A percentile compares a stretch with the other conserved stretches of the same genome.
phyloP scores from a whole-genome alignment of 2,113 vertebrate genomes.

The Xiphophorus hellerii region DNA sequence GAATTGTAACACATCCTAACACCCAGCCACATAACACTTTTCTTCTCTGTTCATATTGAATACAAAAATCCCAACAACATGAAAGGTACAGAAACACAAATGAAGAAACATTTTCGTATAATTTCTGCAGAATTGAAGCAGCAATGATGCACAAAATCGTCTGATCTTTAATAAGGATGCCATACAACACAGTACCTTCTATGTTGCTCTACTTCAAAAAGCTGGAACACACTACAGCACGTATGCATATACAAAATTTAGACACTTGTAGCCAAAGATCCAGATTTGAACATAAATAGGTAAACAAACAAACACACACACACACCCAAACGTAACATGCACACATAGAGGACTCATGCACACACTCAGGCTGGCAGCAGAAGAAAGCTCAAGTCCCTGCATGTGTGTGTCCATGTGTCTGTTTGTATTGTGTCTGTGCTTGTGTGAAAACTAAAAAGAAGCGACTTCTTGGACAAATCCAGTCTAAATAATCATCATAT shows the following conservation, averaged over 20 bases:
- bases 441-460: conserved; percentile 42
- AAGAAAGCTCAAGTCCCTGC: conserved; percentile 26
- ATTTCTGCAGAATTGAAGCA: conserved; percentile 36
- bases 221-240: neutral
- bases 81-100: conserved; percentile 2
- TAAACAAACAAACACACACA: conserved; percentile 34
- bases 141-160: conserved; percentile 35
- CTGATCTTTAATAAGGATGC: conserved; percentile 37
- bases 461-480: conserved; percentile 73
- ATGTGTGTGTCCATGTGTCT: conserved; percentile 20
- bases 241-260: conserved; percentile 5
- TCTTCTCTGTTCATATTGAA: conserved; percentile 17
- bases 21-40: neutral
- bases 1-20: neutral
- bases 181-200: conserved; percentile 32
- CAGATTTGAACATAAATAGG: conserved; percentile 39
- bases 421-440: conserved; percentile 25
- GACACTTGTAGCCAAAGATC: conserved; percentile 10
- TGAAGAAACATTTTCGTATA: conserved; percentile 3
- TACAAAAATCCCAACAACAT: conserved; percentile 4
- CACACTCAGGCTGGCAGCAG: conserved; percentile 56
- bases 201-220: conserved; percentile 35
- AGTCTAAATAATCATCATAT: conserved; percentile 75
- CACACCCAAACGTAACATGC: conserved; percentile 1
- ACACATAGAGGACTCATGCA: conserved; percentile 24